Evolutionary conservation across 1,140 invertebrate genomes (phyloP), one percentile per base, ranked within the genome.

Genomic region (Heliconius eleuchia): DNA sequence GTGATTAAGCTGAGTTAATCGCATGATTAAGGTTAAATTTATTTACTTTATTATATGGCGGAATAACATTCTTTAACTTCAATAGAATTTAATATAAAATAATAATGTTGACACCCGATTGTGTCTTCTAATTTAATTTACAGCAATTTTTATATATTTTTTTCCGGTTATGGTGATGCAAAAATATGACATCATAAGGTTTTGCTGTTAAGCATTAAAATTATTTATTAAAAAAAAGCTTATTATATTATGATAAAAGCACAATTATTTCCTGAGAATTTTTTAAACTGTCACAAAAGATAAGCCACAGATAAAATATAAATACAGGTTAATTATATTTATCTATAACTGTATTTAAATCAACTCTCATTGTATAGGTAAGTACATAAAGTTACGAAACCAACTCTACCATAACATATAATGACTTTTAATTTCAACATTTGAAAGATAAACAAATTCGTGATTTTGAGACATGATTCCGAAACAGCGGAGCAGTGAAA

Each of bases 401-500:
- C 2, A n/a, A 60, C 60, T 16, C 23, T 30, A 66, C 7, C n/a
- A 13, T 30, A 66, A 66, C 30, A 66, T 30, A 66, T 66, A 66
- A 66, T 66, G 60, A 66, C 60, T 66, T 66, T 66, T 66, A 66
- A 66, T 30, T 66, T 30, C 60, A 66, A 66, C 23, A 30, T 66
- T 66, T 27, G 11, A 27, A 77, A 78, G 74, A 74, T 79, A 76
- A 80, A 76, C 50, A 78, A 79, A 81, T 71, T 74, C 74, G 71
- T 77, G 73, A 78, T 66, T 71, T 57, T 23, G 30, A 72, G n/a
- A 74, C 74, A 50, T 77, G 73, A 78, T 72, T 66, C 57, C 52
- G 70, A 57, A 52, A 71, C 74, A 72, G 73, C 80, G 80, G 80
- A 70, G 66, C 74, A 82, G 85, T 83, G 87, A 89, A 87, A 89